These are phyloP conservation scores for Indicator maculatus DNA, from an alignment of 2,113 vertebrate species.

Conservation along the genomic window DNA sequence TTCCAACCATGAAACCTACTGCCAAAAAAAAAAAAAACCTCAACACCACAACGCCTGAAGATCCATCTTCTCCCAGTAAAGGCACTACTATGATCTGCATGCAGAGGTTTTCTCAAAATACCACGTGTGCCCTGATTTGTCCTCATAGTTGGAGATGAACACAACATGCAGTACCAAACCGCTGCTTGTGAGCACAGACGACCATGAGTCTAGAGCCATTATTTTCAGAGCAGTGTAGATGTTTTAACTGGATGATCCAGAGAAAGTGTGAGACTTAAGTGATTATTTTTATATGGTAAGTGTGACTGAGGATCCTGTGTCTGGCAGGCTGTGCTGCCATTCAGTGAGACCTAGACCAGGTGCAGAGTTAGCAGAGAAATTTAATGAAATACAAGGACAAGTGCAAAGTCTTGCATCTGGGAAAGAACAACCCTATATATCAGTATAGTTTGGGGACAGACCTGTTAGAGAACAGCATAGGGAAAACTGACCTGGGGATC, in stretches of 20 bases:
- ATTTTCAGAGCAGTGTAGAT: not conserved
- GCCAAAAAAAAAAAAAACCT: not conserved
- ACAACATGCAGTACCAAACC: not conserved
- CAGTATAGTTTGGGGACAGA: too few species aligned
- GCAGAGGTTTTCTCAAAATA: not conserved
- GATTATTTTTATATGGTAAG: not conserved
- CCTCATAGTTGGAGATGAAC: not conserved
- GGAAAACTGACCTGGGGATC: too few species aligned
- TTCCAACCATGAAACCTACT: not conserved
- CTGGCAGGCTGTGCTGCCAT: not conserved
- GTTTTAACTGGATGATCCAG: not conserved
- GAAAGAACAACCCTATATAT: too few species aligned
- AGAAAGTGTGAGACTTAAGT: not conserved
- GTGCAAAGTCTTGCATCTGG: too few species aligned
- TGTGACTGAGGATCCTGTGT: not conserved
- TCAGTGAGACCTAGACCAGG: too few species aligned
- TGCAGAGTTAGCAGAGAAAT: too few species aligned
- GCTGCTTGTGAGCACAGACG: not conserved
- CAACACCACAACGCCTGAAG: not conserved
- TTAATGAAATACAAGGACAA: too few species aligned
- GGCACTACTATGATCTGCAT: not conserved
- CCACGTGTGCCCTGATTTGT: rapidly evolving
- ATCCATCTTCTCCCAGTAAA: not conserved
- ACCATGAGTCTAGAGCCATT: not conserved
- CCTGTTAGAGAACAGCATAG: too few species aligned